Evolutionary conservation across 1,140 invertebrate genomes (phyloP).

Genomic region (Megathymus violae): DNA sequence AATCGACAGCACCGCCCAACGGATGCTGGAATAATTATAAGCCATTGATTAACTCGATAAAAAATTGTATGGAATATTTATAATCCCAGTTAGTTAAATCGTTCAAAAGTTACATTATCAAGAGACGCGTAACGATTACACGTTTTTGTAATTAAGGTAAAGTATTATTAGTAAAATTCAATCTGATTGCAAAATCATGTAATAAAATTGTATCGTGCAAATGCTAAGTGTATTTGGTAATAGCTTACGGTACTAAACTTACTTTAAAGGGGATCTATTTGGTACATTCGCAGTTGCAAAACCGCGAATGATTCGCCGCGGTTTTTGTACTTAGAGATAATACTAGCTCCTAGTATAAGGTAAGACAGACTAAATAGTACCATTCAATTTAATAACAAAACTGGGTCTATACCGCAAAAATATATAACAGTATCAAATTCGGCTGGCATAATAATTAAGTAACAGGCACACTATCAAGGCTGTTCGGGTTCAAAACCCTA

Average conservation of each 20-base stretch:
- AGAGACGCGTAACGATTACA: too few species aligned
- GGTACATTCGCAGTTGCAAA: conserved; percentile 27
- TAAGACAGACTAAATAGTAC: conserved; percentile 27
- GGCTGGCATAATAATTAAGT: conserved; percentile 82
- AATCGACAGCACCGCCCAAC: too few species aligned
- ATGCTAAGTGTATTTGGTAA: conserved; percentile 9
- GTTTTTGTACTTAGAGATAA: conserved; percentile 31
- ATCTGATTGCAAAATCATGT: too few species aligned
- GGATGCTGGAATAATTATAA: too few species aligned
- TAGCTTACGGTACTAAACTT: background rate
- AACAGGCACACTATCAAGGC: conserved; percentile 75
- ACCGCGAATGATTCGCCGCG: conserved; percentile 23
- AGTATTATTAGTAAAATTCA: too few species aligned
- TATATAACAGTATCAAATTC: conserved; percentile 76
- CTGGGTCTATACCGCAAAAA: conserved; percentile 49
- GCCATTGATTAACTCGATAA: too few species aligned
- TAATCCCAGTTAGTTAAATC: too few species aligned
- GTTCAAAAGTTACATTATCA: too few species aligned
- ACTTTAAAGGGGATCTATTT: conserved; percentile 19
- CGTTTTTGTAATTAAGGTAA: background rate
- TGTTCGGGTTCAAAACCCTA: conserved; percentile 71
- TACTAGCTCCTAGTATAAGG: conserved; percentile 6
- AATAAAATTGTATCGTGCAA: background rate
- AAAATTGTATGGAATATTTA: too few species aligned
- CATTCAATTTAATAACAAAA: conserved; percentile 33